These are phyloP conservation scores for Scaptomyza flava DNA, from an alignment of 2,888 invertebrate genomes.

Conservation along the genomic window DNA sequence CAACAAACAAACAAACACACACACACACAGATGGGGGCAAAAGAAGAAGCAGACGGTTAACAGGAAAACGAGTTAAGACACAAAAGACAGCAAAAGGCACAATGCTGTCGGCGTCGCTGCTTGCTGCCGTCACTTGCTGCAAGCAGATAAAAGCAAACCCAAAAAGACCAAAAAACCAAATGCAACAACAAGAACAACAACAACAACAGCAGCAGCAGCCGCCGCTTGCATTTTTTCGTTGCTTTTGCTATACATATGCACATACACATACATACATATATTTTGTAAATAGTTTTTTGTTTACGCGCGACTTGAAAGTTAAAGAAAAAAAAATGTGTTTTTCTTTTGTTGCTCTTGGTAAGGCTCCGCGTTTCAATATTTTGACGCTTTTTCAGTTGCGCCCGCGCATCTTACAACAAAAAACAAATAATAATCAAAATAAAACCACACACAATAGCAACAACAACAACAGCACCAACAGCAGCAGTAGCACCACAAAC, in stretches of 20 bases:
- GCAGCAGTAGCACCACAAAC: slow-evolving; percentile 28
- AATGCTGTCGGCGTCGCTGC: slow-evolving; percentile 42
- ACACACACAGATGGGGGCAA: slow-evolving; percentile 27
- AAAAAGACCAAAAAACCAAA: slow-evolving; percentile 32
- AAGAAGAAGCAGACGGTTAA: slow-evolving; percentile 53
- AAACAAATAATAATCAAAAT: slow-evolving; percentile 17
- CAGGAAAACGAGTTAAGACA: slow-evolving; percentile 69
- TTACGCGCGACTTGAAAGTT: slow-evolving; percentile 37
- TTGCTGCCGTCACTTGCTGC: slow-evolving; percentile 39
- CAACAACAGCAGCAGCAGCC: slow-evolving; percentile 10
- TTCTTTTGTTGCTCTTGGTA: slow-evolving; percentile 11
- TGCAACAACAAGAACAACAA: slow-evolving; percentile 21
- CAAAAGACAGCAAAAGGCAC: slow-evolving; percentile 53
- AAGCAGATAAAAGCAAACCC: slow-evolving; percentile 38
- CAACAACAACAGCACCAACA: slow-evolving; percentile 4
- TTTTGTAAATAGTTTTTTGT: slow-evolving; percentile 38
- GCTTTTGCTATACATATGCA: slow-evolving; percentile 12
- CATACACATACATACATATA: neutral
- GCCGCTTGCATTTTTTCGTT: slow-evolving; percentile 36
- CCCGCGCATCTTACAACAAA: slow-evolving; percentile 63
- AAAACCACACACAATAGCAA: slow-evolving; percentile 5
- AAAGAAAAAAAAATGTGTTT: slow-evolving; percentile 2
- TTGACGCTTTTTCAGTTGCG: slow-evolving; percentile 59
- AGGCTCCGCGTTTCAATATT: slow-evolving; percentile 47
- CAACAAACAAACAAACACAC: slow-evolving; percentile 22